Evolutionary conservation across 1,140 invertebrate genomes (phyloP), one percentile per base, ranked within the genome.

Genomic region (Phymastichus coffea): DNA sequence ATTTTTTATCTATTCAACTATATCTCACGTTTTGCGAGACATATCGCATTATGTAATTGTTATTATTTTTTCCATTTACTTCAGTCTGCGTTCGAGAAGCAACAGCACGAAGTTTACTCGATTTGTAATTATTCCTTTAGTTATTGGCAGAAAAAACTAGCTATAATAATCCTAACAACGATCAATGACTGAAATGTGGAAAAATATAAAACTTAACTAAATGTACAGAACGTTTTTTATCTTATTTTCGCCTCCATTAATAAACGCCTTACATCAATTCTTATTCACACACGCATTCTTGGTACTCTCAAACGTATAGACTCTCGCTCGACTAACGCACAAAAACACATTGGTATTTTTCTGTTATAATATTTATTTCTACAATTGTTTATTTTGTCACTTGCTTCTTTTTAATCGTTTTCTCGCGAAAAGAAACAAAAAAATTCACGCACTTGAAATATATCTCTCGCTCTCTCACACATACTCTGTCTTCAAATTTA

Each of bases 201-300:
- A 80, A 80, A 80, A 78, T 78, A 78, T 72, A 78, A 79, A 79
- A 78, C 72, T 77, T 76, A 80, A 78, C 70, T 77, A 76, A 78
- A 77, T 69, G 66, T 78, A 79, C 76, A 78, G 67, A 70, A 71
- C 63, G 63, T 70, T 74, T n/a, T 61, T 55, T 48, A 20, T 63
- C 41, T 55, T 22, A 38, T n/a, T 37, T 48, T 51, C 28, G 49
- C 59, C 53, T 35, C 15, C 22, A 57, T 44, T 68, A 55, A 61
- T 53, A 63, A 56, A 53, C 59, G 63, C 53, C 49, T 43, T 57
- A n/a, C 44, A 68, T 57, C 48, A 48, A 10, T 22, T 58, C 17
- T 44, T 53, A 48, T 19, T 49, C 41, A 52, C 62, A 57, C 52
- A 47, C 53, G 46, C 44, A 49, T 64, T 49, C 49, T 44, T 23